Evolutionary conservation across 2,113 vertebrate species (phyloP), one percentile per base, ranked within the genome.

Genomic region (Ailurus styani): DNA sequence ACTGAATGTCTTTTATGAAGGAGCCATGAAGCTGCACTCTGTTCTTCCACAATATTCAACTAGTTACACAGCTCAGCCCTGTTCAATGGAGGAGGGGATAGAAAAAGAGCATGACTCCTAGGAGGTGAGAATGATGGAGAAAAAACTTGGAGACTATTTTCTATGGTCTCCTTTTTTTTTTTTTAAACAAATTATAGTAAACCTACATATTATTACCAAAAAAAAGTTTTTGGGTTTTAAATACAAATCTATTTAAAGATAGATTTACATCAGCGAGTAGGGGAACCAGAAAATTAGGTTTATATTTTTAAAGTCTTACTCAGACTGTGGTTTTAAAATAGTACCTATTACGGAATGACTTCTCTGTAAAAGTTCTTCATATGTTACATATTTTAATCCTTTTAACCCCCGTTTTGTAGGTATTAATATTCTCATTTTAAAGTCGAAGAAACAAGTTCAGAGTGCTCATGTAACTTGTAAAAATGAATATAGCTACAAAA

Each of bases 191-290:
- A 50, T 68, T 94, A 45, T 1, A 57, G 4, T 54, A 66, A 62
- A 83, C 83, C 45, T 87, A 25, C 14, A 84, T 83, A 82, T 60
- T 42, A 57, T 87, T 40, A 2, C 6, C 73, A 62, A 73, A 4
- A 72, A 50, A 55, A 87, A 50, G 2, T 11, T 27, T 94, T 91
- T 20, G 12, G 10, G 37, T 90, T 97, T 95, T 87, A 91, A 64
- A 57, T 54, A 40, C 2, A 66, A 5, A 25, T 75, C n/a, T 78
- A 68, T 34, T 84, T 96, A 89, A 90, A 89, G 31, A 52, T 13
- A 81, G 20, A 75, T 45, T 64, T 82, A 15, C 23, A 54, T 79
- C 60, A 88, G 12, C 8, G 34, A 73, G 12, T 11, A 68, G 18
- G 68, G 21, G 21, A 72, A 73, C 13, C 27, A 40, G 29, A 77